Evolutionary conservation across 2,888 invertebrate species (phyloP), one percentile per base, ranked within the genome.

Genomic region (Tetanocera ferruginea): DNA sequence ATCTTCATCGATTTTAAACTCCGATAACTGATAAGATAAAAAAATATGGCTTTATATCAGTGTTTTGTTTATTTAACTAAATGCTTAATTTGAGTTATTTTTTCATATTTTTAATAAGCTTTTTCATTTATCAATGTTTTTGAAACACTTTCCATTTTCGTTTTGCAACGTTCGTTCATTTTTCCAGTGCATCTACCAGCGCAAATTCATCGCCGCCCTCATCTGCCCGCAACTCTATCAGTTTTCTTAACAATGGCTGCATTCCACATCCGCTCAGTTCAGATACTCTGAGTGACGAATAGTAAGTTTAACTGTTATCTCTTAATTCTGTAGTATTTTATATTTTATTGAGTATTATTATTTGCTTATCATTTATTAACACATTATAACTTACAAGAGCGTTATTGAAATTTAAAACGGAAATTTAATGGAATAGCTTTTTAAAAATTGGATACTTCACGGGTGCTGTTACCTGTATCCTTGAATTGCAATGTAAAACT

Each of bases 201-300:
- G 8, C 82, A 70, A 67, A 78, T 34, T 66, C 76, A 3, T 62
- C 74, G n/a, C 74, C 76, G 62, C 76, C 77, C 23, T 76, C 78
- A 75, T 73, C 77, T 77, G 76, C 80, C 76, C 83, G 82, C 66
- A 77, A 80, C 77, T 81, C 82, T 49, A 72, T 81, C n/a, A 81
- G 81, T 76, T 82, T 79, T 67, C 76, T 83, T 78, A 82, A 83
- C 80, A 86, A 85, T 79, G 85, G 83, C 67, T 83, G 82, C 77
- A 84, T 82, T 78, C 83, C 86, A 80, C 83, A 87, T 74, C 83
- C 84, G 70, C 81, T 87, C 79, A 85, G 85, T 71, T 83, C 85
- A 23, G 88, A 87, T 73, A 84, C 84, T 55, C 76, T 88, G 78
- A 82, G 84, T 80, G 87, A 87, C 83, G 87, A 87, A 84, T 87